Evolutionary conservation across 2,113 vertebrate species (phyloP).

Genomic region (Dryoscopus gambensis): DNA sequence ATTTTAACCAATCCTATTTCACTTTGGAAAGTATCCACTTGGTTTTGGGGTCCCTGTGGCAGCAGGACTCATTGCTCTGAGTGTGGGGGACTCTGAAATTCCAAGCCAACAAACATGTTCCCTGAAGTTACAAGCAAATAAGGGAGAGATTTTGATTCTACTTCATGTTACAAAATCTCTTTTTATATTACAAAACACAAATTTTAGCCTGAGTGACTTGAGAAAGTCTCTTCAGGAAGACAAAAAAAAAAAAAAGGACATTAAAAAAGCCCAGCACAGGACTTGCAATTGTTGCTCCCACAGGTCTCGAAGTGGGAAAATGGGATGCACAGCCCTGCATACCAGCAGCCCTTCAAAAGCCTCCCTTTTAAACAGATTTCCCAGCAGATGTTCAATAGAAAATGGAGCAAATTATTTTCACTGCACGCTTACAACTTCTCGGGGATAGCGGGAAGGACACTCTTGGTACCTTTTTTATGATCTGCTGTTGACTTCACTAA

Average conservation of each 20-base stretch:
- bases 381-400: slow-evolving; percentile 45
- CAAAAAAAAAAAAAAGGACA: neutral
- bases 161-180: neutral
- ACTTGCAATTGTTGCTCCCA: neutral
- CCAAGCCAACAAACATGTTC: neutral
- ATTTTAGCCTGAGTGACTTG: neutral
- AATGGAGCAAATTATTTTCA: slow-evolving; percentile 15
- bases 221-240: neutral
- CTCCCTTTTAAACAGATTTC: slow-evolving; percentile 13
- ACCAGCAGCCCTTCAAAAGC: neutral
- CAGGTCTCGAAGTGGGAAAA: neutral
- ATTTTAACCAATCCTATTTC: neutral
- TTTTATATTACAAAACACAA: neutral
- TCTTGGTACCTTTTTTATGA: slow-evolving; percentile 46
- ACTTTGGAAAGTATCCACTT: neutral
- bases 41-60: neutral
- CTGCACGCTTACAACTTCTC: neutral
- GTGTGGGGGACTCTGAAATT: neutral
- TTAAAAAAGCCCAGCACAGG: neutral
- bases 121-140: neutral
- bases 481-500: slow-evolving; percentile 51
- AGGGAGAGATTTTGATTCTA: neutral
- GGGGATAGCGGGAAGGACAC: neutral
- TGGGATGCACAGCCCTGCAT: neutral
- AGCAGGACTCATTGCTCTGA: neutral